These are phyloP conservation scores for Cephalotes varians DNA, from an alignment of 2,888 invertebrate genomes.

Conservation along the genomic window DNA sequence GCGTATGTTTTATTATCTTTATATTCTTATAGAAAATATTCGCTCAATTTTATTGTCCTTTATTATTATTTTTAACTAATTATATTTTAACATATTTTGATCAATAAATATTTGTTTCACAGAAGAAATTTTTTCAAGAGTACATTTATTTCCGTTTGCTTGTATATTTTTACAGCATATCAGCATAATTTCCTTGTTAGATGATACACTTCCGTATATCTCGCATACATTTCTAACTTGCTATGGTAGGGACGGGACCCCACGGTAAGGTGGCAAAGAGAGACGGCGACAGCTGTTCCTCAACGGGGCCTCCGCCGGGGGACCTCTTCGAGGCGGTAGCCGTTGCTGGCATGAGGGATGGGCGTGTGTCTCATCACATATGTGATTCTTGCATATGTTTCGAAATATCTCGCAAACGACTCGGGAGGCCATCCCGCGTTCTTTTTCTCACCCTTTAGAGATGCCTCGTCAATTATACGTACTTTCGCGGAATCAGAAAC, in stretches of 20 bases:
- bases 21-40: too few species aligned
- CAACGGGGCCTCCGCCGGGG: slow-evolving; percentile 62
- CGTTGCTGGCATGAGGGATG: slow-evolving; percentile 53
- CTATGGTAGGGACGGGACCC: slow-evolving; percentile 59
- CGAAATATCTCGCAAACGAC: slow-evolving; percentile 39
- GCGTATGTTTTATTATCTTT: neutral
- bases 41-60: neutral
- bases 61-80: neutral
- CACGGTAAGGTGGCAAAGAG: slow-evolving; percentile 65
- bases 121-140: neutral
- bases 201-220: slow-evolving; percentile 40
- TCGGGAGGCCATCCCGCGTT: slow-evolving; percentile 19
- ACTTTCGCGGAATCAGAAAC: neutral
- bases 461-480: slow-evolving; percentile 1
- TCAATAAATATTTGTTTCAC: neutral
- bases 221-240: slow-evolving; percentile 19
- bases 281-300: slow-evolving; percentile 68
- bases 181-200: neutral
- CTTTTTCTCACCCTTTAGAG: neutral
- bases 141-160: neutral
- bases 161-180: neutral
- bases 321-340: slow-evolving; percentile 69
- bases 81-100: neutral
- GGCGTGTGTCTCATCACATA: slow-evolving; percentile 64
- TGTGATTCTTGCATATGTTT: slow-evolving; percentile 46